Percentiles rank a stretch among this genome's conserved stretches.
phyloP scores from a whole-genome alignment of 2,113 vertebrate species.

The Vombatus ursinus region DNA sequence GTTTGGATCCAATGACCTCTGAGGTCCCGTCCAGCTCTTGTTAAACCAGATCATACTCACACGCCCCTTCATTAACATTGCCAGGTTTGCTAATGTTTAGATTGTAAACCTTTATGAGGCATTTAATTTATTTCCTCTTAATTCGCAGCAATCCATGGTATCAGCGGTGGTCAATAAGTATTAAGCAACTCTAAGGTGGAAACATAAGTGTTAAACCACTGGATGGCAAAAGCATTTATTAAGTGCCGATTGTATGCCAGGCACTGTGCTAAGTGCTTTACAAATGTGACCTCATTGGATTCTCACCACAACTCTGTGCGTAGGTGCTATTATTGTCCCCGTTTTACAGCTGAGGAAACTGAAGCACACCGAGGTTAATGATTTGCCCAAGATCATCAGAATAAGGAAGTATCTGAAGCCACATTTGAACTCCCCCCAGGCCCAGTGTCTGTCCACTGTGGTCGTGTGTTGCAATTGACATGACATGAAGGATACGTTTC shows the following conservation, averaged over 20 bases:
- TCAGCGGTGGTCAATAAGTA: neutral
- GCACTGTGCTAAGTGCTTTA: neutral
- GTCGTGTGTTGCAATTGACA: no score
- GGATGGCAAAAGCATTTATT: neutral
- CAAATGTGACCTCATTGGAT: neutral
- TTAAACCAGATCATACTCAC: no score
- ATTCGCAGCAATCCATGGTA: neutral
- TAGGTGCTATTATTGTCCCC: neutral
- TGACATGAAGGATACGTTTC: no score
- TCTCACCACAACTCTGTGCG: neutral
- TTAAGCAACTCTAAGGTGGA: neutral
- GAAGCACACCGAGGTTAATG: neutral
- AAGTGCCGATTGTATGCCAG: neutral
- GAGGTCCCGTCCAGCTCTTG: no score
- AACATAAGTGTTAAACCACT: neutral
- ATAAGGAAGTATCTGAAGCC: neutral
- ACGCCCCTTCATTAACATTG: no score
- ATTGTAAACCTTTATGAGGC: no score
- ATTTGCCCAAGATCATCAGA: no score
- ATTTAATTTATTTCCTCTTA: no score
- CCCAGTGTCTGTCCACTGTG: no score
- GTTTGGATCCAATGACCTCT: no score
- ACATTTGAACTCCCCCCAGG: neutral
- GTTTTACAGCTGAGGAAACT: neutral
- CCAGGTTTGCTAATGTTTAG: no score